A percentile compares a stretch with the other conserved stretches of the same genome.
These are phyloP conservation scores for Pipistrellus pipistrellus DNA, from an alignment of 2,797 vertebrate genomes.

Conservation along the genomic window DNA sequence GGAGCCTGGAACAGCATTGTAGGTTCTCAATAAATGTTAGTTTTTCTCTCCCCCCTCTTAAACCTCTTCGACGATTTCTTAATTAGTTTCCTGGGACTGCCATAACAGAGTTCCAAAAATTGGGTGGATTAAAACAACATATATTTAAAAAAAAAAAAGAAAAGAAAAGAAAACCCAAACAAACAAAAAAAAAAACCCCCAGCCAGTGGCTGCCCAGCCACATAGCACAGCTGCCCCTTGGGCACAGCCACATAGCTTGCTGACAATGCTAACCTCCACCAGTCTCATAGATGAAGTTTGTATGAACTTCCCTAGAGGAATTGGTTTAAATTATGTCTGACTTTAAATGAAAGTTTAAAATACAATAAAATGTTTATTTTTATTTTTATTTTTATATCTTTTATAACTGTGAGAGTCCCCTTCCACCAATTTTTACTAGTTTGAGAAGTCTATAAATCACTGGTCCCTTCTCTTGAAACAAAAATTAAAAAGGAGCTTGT, in stretches of 20 bases:
- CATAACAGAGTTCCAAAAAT: background rate
- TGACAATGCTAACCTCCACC: conserved; percentile 68
- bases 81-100: background rate
- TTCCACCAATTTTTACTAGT: conserved; percentile 74
- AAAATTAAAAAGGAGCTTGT: conserved; percentile 62
- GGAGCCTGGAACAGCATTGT: background rate
- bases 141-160: no score
- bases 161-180: no score
- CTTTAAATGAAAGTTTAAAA: conserved; percentile 85
- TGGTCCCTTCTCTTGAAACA: conserved; percentile 83
- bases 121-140: background rate
- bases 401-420: conserved; percentile 75
- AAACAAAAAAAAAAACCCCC: no score
- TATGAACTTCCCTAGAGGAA: conserved; percentile 73
- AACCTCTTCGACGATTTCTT: background rate
- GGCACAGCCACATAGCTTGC: background rate
- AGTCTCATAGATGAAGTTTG: conserved; percentile 47
- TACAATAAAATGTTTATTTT: conserved; percentile 82
- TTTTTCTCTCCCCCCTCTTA: background rate
- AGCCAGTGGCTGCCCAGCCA: conserved; percentile 91
- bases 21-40: background rate
- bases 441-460: conserved; percentile 87
- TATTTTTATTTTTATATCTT: conserved; percentile 77
- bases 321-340: conserved; percentile 76
- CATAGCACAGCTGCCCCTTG: conserved; percentile 63